A percentile compares a stretch with the other conserved stretches of the same genome.
Evolutionary conservation across 1,140 invertebrate species (phyloP).

Genomic region (Phthorimaea operculella): DNA sequence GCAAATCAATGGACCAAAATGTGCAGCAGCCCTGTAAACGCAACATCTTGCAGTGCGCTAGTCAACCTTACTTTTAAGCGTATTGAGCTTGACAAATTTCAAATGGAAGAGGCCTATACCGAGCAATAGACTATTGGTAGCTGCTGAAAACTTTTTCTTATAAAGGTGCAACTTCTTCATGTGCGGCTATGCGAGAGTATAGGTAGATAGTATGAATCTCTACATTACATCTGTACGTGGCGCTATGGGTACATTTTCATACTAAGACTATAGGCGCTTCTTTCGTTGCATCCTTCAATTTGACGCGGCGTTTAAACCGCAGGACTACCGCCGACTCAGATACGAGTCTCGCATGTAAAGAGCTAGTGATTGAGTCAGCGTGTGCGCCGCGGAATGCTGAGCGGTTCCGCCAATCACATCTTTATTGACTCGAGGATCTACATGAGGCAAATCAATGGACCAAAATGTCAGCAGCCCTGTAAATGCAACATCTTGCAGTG

Average conservation of each 20-base stretch:
- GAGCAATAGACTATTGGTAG: not conserved
- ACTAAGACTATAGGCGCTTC: not conserved
- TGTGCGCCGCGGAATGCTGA: conserved; percentile 7
- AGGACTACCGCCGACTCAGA: not conserved
- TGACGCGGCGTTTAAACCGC: not conserved
- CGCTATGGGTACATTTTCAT: too few species aligned
- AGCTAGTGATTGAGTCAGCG: conserved; percentile 8
- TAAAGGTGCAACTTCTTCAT: not conserved
- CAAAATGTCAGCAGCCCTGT: too few species aligned
- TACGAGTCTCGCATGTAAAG: conserved; percentile 4
- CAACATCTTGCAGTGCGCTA: too few species aligned
- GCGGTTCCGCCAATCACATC: conserved; percentile 2
- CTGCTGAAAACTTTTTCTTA: not conserved
- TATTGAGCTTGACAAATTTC: too few species aligned
- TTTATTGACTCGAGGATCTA: conserved; percentile 2
- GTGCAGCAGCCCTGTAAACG: too few species aligned
- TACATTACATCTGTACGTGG: not conserved
- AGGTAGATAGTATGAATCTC: not conserved
- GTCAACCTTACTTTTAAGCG: too few species aligned
- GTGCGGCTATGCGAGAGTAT: not conserved
- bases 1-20: too few species aligned
- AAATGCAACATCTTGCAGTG: not conserved
- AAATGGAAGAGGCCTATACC: too few species aligned
- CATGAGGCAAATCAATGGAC: too few species aligned
- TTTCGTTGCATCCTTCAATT: not conserved